A percentile compares a stretch with the other conserved stretches of the same genome.
These are phyloP conservation scores for Delichon dasypus DNA, from an alignment of 2,797 vertebrate genomes.

Conservation along the genomic window DNA sequence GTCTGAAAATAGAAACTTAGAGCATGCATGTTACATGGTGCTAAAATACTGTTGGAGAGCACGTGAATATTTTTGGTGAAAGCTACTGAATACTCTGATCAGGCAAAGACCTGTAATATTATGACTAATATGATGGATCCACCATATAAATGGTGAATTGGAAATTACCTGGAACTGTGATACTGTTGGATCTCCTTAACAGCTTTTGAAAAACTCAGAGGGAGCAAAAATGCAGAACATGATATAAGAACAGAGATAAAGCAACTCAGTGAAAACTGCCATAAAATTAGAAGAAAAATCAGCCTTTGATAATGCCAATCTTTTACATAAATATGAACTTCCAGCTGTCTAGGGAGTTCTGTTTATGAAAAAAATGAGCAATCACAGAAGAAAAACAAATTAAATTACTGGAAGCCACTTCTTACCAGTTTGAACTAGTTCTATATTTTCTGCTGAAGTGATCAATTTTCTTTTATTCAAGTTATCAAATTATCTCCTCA, in stretches of 20 bases:
- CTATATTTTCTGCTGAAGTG: conserved; percentile 26
- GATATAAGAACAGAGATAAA: neutral
- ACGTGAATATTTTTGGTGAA: neutral
- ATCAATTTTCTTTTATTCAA: conserved; percentile 25
- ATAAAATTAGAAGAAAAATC: neutral
- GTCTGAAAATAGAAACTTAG: neutral
- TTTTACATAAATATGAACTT: neutral
- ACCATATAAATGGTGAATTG: neutral
- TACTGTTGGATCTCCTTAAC: neutral
- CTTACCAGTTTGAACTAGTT: conserved; percentile 18
- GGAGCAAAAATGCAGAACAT: neutral
- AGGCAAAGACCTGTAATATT: neutral
- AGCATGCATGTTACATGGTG: neutral
- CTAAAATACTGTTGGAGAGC: neutral
- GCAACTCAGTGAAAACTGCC: neutral
- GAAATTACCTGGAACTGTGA: neutral
- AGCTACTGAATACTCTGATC: neutral
- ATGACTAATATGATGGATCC: neutral
- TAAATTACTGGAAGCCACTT: neutral
- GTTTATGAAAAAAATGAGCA: neutral
- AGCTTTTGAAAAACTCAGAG: neutral
- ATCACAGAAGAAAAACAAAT: conserved; percentile 5
- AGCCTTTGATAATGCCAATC: neutral
- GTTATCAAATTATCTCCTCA: conserved; percentile 20
- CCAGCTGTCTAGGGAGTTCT: neutral